phyloP scores from a whole-genome alignment of 2,888 invertebrate genomes.

The Hylaea fasciaria region DNA sequence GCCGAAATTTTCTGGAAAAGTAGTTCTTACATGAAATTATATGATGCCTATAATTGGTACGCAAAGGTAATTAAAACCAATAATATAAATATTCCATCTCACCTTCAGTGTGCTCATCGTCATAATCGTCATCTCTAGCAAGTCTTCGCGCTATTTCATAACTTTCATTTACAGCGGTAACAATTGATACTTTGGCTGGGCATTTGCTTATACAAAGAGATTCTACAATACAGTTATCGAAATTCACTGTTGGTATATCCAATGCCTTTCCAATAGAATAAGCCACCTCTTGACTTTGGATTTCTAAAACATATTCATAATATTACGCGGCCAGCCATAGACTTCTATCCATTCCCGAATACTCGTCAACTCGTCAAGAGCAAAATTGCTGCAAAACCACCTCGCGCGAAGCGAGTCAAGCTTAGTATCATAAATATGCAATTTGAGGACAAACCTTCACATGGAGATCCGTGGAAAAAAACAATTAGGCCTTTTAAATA shows the following conservation, averaged over 20 bases:
- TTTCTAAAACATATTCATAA: slow-evolving; percentile 55
- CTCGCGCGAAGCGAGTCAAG: no score
- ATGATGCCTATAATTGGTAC: no score
- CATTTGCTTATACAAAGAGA: slow-evolving; percentile 64
- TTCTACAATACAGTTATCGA: slow-evolving; percentile 80
- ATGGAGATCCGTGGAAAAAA: slow-evolving; percentile 74
- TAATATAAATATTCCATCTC: no score
- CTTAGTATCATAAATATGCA: no score
- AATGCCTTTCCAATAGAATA: slow-evolving; percentile 72
- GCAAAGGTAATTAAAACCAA: no score
- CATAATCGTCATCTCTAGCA: slow-evolving; percentile 47
- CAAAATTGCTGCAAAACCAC: no score
- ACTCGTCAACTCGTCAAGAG: no score
- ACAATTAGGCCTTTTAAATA: slow-evolving; percentile 68
- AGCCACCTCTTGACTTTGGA: slow-evolving; percentile 72
- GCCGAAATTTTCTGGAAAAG: slow-evolving; percentile 52
- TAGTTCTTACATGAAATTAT: neutral
- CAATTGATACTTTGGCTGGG: slow-evolving; percentile 56
- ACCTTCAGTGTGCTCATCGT: slow-evolving; percentile 59
- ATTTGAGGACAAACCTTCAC: slow-evolving; percentile 76
- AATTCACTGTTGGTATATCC: slow-evolving; percentile 74
- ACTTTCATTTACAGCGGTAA: slow-evolving; percentile 62
- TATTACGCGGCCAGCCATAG: neutral
- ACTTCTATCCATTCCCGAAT: no score
- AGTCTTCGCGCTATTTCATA: slow-evolving; percentile 53